Conservation (phyloP, 2,888 invertebrate species). For the Drosophila formosana region DNA sequence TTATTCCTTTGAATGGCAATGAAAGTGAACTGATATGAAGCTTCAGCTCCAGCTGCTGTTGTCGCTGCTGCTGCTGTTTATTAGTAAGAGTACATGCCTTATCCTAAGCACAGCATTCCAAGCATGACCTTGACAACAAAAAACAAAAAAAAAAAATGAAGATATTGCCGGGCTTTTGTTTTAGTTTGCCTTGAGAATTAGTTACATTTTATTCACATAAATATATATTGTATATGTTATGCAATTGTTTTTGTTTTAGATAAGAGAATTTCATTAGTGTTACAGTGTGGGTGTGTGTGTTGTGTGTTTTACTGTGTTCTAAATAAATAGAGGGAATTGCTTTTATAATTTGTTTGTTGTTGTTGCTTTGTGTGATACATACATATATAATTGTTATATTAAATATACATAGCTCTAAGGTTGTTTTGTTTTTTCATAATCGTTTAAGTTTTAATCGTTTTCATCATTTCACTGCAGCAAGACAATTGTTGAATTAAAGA, state of each 20-base stretch:
- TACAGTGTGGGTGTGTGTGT: conserved; percentile 36
- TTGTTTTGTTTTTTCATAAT: conserved; percentile 38
- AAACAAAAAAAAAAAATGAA: conserved; percentile 22
- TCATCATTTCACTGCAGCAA: conserved; percentile 45
- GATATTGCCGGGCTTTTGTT: conserved; percentile 24
- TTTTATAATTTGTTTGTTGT: conserved; percentile 54
- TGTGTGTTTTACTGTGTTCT: conserved; percentile 53
- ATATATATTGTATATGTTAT: conserved; percentile 72
- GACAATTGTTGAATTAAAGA: conserved; percentile 58
- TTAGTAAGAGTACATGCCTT: conserved; percentile 52
- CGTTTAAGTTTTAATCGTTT: conserved; percentile 1
- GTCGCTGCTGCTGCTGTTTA: neutral
- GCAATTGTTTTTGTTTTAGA: conserved; percentile 58
- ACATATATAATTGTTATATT: conserved; percentile 59
- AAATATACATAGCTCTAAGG: conserved; percentile 71
- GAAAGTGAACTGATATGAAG: conserved; percentile 42
- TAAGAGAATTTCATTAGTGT: conserved; percentile 69
- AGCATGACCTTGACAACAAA: conserved; percentile 30
- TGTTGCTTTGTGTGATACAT: conserved; percentile 53
- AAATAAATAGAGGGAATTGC: conserved; percentile 78
- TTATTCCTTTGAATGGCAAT: conserved; percentile 28
- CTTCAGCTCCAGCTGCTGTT: conserved; percentile 16
- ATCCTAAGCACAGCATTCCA: conserved; percentile 53
- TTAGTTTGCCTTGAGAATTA: conserved; percentile 79
- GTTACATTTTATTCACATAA: conserved; percentile 81